phyloP scores from a whole-genome alignment of 1,140 invertebrate species.

The Drosophila obscura region DNA sequence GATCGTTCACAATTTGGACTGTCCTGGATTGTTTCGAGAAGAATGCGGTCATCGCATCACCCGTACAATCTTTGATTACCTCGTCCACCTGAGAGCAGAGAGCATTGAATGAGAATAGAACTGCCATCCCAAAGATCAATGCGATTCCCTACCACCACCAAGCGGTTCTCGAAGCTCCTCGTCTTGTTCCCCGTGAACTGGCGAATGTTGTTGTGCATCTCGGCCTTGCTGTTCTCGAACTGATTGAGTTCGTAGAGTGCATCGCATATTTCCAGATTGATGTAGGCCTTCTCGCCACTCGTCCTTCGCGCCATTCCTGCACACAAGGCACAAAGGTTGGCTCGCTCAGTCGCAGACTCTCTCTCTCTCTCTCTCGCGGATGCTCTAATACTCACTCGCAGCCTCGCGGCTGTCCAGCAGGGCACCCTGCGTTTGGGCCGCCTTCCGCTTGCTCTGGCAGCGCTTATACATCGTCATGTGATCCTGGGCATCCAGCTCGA shows the following conservation, averaged over 20 bases:
- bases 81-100: constrained; percentile 48
- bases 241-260: constrained; percentile 75
- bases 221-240: constrained; percentile 62
- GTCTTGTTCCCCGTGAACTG: constrained; percentile 62
- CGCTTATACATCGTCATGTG: constrained; percentile 65
- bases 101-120: not conserved
- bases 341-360: not conserved
- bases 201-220: constrained; percentile 67
- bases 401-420: constrained; percentile 56
- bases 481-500: constrained; percentile 52
- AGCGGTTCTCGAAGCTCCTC: constrained; percentile 46
- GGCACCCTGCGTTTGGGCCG: constrained; percentile 63
- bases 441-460: constrained; percentile 66
- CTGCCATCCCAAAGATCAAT: too few species aligned
- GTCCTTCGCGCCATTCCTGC: constrained; percentile 31
- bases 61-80: constrained; percentile 68
- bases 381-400: constrained; percentile 40
- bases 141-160: constrained; percentile 52
- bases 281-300: constrained; percentile 37
- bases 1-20: constrained; percentile 36
- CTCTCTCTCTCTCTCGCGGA: not conserved
- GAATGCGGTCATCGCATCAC: constrained; percentile 62
- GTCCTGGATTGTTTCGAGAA: constrained; percentile 53
- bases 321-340: too few species aligned
- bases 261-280: constrained; percentile 72